Base-by-base conservation (phyloP, 1,140 invertebrate species). In the Leucophenga varia region DNA sequence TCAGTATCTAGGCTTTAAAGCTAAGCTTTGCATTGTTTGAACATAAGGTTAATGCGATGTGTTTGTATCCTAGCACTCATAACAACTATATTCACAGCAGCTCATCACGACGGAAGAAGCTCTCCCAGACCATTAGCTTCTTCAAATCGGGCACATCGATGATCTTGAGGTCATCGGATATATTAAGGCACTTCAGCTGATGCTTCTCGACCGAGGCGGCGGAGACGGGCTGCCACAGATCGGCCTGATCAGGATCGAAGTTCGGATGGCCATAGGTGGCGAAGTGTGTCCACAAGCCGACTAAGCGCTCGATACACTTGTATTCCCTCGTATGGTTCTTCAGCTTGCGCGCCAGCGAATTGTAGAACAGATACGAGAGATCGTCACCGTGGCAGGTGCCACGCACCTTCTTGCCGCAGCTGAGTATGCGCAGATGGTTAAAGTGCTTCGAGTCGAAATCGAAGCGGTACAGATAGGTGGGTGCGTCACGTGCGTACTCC, bases 301-400 rank as follows among this genome's bases (percentile, higher is more conserved):
- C 67, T 16, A 74, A 28, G 2, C 55, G 49, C 44, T 74, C 64
- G 34, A 79, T 79, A 25, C 74, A 61, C 59, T 65, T 70, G 34
- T 76, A 76, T 18, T 71, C 74, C 9, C 54, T 57, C 4, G 72
- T 61, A 35, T 64, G 71, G n/a, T 49, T 61, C 47, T 77, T 72
- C 57, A 74, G 54, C 40, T 78, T 77, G 10, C 64, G 54, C 18
- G 76, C 78, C 36, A 79, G 55, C 32, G 64, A 65, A 35, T 76
- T 80, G 54, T 79, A 76, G 55, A 86, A 87, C 16, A 86, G 55
- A 68, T 86, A 86, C 37, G 81, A 83, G 5, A 86, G 43, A 50
- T 87, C 85, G 46, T 87, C 85, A 2, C 77, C 81, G 57, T 87
- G 85, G 55, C 77, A 79, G 2, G 80, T 79, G 54, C 71, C 71